Evolutionary conservation across 2,797 vertebrate species (phyloP).

Genomic region (Chelon auratus): DNA sequence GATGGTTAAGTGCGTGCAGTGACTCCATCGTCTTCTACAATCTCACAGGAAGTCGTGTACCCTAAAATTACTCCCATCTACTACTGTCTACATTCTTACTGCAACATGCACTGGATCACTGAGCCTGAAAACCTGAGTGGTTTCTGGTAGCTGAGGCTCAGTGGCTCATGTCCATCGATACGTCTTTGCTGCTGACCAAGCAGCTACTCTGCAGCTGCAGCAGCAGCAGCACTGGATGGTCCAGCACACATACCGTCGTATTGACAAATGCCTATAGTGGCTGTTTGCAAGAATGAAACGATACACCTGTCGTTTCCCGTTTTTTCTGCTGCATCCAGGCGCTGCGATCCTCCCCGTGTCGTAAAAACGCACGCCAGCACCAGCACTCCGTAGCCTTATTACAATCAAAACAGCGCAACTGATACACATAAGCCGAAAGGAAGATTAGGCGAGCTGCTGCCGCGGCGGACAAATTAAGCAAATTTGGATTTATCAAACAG

Average conservation of each 20-base stretch:
- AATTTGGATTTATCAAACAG: background rate
- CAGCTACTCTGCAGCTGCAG: conserved; percentile 67
- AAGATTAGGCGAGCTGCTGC: background rate
- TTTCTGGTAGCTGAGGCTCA: conserved; percentile 49
- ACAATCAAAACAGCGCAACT: conserved; percentile 50
- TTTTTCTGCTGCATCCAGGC: conserved; percentile 41
- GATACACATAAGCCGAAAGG: conserved; percentile 17
- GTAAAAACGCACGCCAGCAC: conserved; percentile 46
- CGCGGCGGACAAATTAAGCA: background rate
- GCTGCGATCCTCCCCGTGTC: conserved; percentile 29
- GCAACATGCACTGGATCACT: conserved; percentile 48
- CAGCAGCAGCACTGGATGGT: conserved; percentile 35
- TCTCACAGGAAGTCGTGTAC: conserved; percentile 35
- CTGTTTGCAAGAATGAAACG: conserved; percentile 27
- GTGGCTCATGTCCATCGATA: conserved; percentile 58
- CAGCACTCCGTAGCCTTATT: conserved; percentile 37
- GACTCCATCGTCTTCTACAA: conserved; percentile 23
- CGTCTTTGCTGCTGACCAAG: conserved; percentile 74
- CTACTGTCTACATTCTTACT: conserved; percentile 27
- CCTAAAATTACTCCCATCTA: conserved; percentile 39
- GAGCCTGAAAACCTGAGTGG: conserved; percentile 48
- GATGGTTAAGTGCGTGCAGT: conserved; percentile 25
- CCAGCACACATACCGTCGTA: conserved; percentile 49
- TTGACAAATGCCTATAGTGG: conserved; percentile 26
- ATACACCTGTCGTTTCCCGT: conserved; percentile 54